Conservation (phyloP, 2,797 vertebrate species). For the Ceryle rudis region DNA sequence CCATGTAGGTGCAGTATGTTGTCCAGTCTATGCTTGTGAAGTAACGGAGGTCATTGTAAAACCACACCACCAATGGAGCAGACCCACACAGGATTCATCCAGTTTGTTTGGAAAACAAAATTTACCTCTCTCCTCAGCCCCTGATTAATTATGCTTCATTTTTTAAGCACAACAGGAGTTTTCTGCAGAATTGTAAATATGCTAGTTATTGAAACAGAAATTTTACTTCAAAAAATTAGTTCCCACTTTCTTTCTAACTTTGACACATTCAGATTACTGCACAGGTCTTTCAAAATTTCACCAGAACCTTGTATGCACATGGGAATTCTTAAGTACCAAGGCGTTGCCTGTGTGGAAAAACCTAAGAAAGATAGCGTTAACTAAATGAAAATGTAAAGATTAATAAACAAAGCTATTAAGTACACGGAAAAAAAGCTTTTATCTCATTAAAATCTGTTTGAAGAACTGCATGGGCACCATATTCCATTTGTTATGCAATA, state of each 20-base stretch:
- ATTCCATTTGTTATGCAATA: not conserved
- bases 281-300: not conserved
- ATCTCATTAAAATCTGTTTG: not conserved
- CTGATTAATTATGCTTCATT: not conserved
- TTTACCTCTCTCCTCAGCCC: not conserved
- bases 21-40: fast-evolving
- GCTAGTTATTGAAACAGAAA: not conserved
- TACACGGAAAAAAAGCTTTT: not conserved
- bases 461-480: fast-evolving
- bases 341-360: not conserved
- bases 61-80: not conserved
- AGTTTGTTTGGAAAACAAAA: not conserved
- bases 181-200: not conserved
- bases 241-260: not conserved
- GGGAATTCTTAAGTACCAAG: not conserved
- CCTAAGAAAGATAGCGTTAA: not conserved
- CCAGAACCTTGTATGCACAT: fast-evolving
- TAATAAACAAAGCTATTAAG: not conserved
- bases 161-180: not conserved
- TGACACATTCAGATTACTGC: not conserved
- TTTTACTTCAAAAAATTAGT: not conserved
- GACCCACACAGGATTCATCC: not conserved
- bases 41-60: not conserved
- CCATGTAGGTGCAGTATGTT: not conserved
- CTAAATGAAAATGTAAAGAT: not conserved